Base-by-base conservation (phyloP, 2,797 vertebrate species). In the Myripristis murdjan region DNA sequence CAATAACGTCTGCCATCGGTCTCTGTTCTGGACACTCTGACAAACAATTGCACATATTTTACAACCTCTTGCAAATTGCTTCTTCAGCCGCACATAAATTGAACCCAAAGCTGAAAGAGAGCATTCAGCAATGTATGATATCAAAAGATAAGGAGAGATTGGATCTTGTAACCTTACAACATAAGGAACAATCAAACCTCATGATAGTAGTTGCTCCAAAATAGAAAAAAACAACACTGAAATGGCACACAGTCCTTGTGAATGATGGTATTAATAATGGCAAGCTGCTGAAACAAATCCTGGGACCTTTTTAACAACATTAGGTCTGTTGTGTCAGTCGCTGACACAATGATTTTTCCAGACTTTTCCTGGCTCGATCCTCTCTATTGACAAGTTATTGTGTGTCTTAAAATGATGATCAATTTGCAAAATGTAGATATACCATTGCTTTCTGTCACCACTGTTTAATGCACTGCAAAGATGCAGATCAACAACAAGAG, bases 1-100 rank as follows among this genome's bases (percentile, higher is more conserved):
- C 0, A 1, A 52, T 39, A 22, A 28, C 69, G 70, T 57, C 43
- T 28, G 5, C 35, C 10, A 57, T 70, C 53, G 68, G 20, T 68
- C 5, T 20, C 16, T 22, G 12, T 63, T 23, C 18, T n/a, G 16
- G 60, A 70, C 31, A 31, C 11, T 11, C 44, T n/a, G 31, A 2
- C 23, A 47, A 31, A 49, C n/a, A 35, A 48, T n/a, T 15, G 6
- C 20, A 2, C 15, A 39, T 41, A 54, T 70, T 75, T 59, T 15
- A 44, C 37, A 39, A 26, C 24, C 44, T 51, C 20, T 54, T 37
- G 37, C 39, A 54, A 28, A 54, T 15, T 26, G 28, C 22, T 48
- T 31, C 33, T 64, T 54, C 43, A 23, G 18, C 49, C 20, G 63
- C 39, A 5, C 33, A 11, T 23, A 24, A 55, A 8, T 24, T 35